Conservation (phyloP, 2,113 vertebrate species). For the Erpornis zantholeuca region DNA sequence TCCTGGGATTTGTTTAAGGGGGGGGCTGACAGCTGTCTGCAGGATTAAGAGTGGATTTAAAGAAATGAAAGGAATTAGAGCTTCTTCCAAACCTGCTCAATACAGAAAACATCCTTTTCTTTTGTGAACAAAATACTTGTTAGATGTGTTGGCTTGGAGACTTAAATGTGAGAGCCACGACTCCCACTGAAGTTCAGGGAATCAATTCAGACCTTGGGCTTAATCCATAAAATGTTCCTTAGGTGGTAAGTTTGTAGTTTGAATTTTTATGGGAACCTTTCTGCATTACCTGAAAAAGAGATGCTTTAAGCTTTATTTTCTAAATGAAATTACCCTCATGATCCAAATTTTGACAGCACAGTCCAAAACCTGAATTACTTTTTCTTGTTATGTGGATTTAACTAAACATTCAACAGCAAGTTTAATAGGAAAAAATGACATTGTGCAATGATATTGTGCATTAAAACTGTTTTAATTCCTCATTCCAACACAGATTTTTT, state of each 20-base stretch:
- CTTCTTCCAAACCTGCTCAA: neutral
- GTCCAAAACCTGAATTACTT: neutral
- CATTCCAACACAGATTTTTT: neutral
- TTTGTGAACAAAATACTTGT: neutral
- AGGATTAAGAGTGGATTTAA: neutral
- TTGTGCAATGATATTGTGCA: neutral
- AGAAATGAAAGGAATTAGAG: neutral
- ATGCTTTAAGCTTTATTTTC: neutral
- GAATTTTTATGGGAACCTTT: neutral
- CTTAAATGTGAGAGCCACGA: neutral
- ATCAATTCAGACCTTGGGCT: neutral
- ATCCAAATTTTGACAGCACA: neutral
- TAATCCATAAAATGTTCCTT: neutral
- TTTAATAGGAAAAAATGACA: neutral
- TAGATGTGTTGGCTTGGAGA: neutral
- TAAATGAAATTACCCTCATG: neutral
- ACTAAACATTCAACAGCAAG: neutral
- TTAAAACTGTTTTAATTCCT: neutral
- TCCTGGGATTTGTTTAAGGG: neutral
- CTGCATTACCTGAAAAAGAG: neutral
- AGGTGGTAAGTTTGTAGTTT: neutral
- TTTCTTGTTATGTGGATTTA: neutral
- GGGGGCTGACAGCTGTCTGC: neutral
- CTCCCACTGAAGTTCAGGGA: neutral
- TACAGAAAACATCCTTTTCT: neutral